These are phyloP conservation scores for Euleptes europaea DNA, from an alignment of 2,113 vertebrate genomes.

Conservation along the genomic window DNA sequence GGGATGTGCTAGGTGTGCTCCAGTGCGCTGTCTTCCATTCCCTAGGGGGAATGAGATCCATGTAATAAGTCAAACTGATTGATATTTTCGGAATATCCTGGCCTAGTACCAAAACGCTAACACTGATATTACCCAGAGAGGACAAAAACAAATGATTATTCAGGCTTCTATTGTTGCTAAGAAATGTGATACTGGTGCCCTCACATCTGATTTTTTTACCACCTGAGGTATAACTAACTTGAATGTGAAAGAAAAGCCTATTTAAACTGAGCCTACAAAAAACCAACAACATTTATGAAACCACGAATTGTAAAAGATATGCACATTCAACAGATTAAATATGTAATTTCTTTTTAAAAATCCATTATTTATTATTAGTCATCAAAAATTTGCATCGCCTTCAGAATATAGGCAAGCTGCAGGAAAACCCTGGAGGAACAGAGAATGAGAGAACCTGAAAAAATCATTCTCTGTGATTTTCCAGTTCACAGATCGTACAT, in stretches of 20 bases:
- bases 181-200: not conserved
- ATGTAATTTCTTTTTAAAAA: not conserved
- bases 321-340: not conserved
- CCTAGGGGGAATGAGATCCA: not conserved
- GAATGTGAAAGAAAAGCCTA: not conserved
- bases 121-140: no score
- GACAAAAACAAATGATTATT: no score
- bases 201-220: not conserved
- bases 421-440: not conserved
- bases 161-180: not conserved
- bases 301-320: not conserved
- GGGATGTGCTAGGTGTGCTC: not conserved
- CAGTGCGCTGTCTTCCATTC: not conserved
- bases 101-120: no score
- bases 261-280: accelerated
- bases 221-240: not conserved
- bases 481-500: not conserved
- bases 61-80: no score
- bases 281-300: not conserved
- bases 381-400: not conserved
- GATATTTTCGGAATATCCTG: no score
- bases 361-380: not conserved
- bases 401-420: no score
- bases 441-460: not conserved
- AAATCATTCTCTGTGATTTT: not conserved